Evolutionary conservation across 2,888 invertebrate genomes (phyloP).

Genomic region (Drosophila melanosoma): DNA sequence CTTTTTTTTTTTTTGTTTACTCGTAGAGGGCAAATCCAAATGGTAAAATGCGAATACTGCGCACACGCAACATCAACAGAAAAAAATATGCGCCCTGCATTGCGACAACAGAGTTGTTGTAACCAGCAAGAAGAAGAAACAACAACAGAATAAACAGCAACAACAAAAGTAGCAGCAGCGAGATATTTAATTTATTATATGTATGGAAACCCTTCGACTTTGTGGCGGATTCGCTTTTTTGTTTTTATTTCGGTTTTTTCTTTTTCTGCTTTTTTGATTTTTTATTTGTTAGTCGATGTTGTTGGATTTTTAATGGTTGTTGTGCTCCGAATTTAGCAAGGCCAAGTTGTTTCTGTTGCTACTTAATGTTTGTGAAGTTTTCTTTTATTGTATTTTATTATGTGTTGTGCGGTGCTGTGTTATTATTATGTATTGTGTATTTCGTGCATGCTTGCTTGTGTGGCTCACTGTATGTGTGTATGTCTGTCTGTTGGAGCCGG

Average conservation of each 20-base stretch:
- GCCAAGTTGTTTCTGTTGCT: slow-evolving; percentile 64
- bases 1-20: slow-evolving; percentile 9
- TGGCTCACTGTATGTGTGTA: slow-evolving; percentile 20
- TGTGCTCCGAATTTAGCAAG: slow-evolving; percentile 79
- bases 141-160: slow-evolving; percentile 13
- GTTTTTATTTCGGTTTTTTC: slow-evolving; percentile 34
- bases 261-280: slow-evolving; percentile 37
- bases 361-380: slow-evolving; percentile 71
- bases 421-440: slow-evolving; percentile 66
- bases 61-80: slow-evolving; percentile 53
- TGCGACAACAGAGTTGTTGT: slow-evolving; percentile 43
- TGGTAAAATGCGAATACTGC: slow-evolving; percentile 58
- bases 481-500: slow-evolving; percentile 42
- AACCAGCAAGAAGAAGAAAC: slow-evolving; percentile 11
- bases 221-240: slow-evolving; percentile 54
- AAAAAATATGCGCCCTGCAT: slow-evolving; percentile 23
- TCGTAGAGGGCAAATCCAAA: slow-evolving; percentile 47
- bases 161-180: slow-evolving; percentile 13
- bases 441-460: not conserved
- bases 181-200: slow-evolving; percentile 48
- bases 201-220: slow-evolving; percentile 61
- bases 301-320: slow-evolving; percentile 59
- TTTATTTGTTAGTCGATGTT: slow-evolving; percentile 29
- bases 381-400: slow-evolving; percentile 80
- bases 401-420: slow-evolving; percentile 61